Percentiles rank a stretch among this genome's conserved stretches.
Conservation (phyloP, 1,140 invertebrate species). For the Acromyrmex heyeri region DNA sequence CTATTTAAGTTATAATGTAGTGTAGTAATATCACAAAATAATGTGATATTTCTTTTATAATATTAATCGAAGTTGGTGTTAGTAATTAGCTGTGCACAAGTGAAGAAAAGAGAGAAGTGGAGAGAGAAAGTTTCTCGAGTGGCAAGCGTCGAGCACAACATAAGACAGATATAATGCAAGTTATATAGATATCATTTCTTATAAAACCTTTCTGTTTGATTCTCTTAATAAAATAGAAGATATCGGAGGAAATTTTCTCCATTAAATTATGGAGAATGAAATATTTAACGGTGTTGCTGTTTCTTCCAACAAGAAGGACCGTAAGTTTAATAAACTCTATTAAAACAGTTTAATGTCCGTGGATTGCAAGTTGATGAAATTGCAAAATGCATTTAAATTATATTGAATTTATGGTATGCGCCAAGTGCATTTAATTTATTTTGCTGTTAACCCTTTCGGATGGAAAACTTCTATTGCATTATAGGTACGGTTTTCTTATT, state of each 20-base stretch:
- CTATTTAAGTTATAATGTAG: not conserved
- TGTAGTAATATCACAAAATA: not conserved
- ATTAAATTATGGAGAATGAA: constrained; percentile 11
- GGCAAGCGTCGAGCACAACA: not conserved
- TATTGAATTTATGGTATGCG: constrained; percentile 29
- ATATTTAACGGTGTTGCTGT: not conserved
- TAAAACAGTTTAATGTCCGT: constrained; percentile 47
- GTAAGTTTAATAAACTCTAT: constrained; percentile 37
- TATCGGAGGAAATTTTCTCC: constrained; percentile 8
- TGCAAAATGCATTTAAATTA: constrained; percentile 35
- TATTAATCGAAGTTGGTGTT: not conserved
- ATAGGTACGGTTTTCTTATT: constrained; percentile 26
- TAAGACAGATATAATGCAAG: not conserved
- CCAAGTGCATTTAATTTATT: constrained; percentile 33
- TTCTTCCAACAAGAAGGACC: constrained; percentile 3
- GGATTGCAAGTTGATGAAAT: constrained; percentile 49
- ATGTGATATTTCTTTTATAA: not conserved
- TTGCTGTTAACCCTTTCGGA: constrained; percentile 31
- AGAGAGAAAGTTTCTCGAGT: constrained; percentile 1
- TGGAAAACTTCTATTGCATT: constrained; percentile 18
- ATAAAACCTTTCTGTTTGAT: not conserved
- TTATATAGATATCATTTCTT: not conserved
- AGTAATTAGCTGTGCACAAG: constrained; percentile 13
- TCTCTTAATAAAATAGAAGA: not conserved
- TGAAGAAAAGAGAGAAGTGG: not conserved